Evolutionary conservation across 2,797 vertebrate species (phyloP).

Genomic region (Takifugu rubripes): DNA sequence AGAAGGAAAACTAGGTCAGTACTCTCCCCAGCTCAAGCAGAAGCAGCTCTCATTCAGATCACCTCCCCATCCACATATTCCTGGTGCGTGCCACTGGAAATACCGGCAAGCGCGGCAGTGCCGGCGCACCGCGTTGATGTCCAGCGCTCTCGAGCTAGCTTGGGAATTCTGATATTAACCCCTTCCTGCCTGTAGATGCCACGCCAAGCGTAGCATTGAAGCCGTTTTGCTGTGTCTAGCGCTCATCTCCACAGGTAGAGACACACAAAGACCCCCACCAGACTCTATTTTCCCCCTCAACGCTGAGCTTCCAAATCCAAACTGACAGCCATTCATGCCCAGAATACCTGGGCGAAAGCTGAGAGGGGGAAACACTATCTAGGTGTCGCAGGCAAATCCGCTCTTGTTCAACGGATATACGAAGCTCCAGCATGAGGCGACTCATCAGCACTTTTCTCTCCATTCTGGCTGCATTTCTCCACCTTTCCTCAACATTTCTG

Average conservation of each 20-base stretch:
- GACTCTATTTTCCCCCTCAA: constrained; percentile 72
- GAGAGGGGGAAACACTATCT: constrained; percentile 68
- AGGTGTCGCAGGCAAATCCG: constrained; percentile 78
- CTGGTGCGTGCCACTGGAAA: constrained; percentile 45
- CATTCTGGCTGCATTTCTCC: constrained; percentile 39
- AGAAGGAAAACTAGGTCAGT: constrained; percentile 77
- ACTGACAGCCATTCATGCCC: constrained; percentile 80
- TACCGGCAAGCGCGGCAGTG: constrained; percentile 37
- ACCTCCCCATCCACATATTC: constrained; percentile 56
- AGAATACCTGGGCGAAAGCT: constrained; percentile 77
- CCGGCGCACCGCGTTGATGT: constrained; percentile 21
- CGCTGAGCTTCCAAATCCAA: constrained; percentile 78
- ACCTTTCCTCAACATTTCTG: constrained; percentile 20
- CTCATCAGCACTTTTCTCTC: constrained; percentile 69
- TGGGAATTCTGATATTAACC: constrained; percentile 35
- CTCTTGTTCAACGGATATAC: constrained; percentile 67
- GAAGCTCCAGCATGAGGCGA: constrained; percentile 56
- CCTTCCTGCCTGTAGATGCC: constrained; percentile 17
- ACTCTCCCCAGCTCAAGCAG: constrained; percentile 64
- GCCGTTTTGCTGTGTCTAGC: constrained; percentile 48
- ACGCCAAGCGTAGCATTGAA: constrained; percentile 31
- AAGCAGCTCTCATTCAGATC: constrained; percentile 66
- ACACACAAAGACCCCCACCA: constrained; percentile 73
- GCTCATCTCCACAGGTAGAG: constrained; percentile 70
- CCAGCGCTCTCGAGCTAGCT: constrained; percentile 27